Conservation (phyloP, 1,140 invertebrate genomes). For the Tetramorium simillimum region DNA sequence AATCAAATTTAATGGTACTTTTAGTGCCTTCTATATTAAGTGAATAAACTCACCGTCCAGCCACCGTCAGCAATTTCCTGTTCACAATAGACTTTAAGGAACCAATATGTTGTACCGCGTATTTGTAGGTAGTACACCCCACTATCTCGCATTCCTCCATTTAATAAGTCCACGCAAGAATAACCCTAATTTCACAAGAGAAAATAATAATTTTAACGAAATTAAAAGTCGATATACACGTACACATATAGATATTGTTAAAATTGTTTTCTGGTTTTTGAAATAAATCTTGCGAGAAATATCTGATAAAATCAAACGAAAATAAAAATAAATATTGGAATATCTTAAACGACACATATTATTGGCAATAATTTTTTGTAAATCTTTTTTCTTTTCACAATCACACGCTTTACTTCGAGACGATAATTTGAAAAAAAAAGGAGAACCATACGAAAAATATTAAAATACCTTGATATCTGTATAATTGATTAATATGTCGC, state of each 20-base stretch:
- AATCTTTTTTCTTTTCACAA: background rate
- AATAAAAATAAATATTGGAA: background rate
- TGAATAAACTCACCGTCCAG: conserved; percentile 92
- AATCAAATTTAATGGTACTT: too few relatives aligned
- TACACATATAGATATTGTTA: background rate
- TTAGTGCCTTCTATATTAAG: too few relatives aligned
- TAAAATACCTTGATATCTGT: conserved; percentile 92
- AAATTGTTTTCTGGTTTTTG: background rate
- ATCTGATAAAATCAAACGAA: background rate
- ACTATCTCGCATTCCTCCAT: conserved; percentile 93
- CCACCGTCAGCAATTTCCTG: conserved; percentile 96
- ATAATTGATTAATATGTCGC: conserved; percentile 89
- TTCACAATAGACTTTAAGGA: conserved; percentile 96
- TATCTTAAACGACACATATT: background rate
- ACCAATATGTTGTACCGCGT: conserved; percentile 95
- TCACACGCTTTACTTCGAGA: background rate
- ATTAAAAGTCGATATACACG: background rate
- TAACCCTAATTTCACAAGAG: conserved; percentile 88
- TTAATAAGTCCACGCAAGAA: conserved; percentile 93
- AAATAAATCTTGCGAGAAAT: background rate
- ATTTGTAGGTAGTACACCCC: conserved; percentile 96
- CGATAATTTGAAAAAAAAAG: too few relatives aligned
- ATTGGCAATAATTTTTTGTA: background rate
- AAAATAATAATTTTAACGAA: background rate
- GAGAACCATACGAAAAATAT: background rate